These are phyloP conservation scores for Plectus sambesii DNA, from an alignment of 1,140 invertebrate species.

Conservation along the genomic window DNA sequence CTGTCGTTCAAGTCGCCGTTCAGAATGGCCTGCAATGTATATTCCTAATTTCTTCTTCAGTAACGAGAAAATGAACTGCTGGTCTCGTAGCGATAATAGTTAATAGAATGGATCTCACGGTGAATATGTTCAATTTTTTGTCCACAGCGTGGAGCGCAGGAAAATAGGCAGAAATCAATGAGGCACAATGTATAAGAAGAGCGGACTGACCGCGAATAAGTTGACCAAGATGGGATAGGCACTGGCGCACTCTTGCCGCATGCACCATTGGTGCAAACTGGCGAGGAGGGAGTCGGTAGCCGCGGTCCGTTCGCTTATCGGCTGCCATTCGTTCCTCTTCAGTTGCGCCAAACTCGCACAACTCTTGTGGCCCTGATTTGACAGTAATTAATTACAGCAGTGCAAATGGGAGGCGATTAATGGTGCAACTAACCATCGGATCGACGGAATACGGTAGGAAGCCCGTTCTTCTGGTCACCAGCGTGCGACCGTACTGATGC, in stretches of 20 bases:
- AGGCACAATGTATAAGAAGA: neutral
- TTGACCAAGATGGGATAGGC: neutral
- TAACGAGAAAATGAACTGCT: too few species aligned
- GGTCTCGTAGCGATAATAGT: too few species aligned
- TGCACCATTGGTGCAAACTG: neutral
- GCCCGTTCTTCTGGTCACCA: neutral
- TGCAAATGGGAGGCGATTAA: neutral
- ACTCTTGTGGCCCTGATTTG: neutral
- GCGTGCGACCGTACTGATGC: neutral
- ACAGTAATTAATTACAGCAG: neutral
- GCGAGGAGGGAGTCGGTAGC: neutral
- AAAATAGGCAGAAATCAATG: too few species aligned
- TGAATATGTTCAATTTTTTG: too few species aligned
- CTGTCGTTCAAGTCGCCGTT: too few species aligned
- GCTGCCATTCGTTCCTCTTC: neutral
- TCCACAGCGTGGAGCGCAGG: too few species aligned
- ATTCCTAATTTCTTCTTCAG: too few species aligned
- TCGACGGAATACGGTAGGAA: neutral
- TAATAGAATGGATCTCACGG: too few species aligned
- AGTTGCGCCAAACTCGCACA: neutral
- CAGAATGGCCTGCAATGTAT: too few species aligned
- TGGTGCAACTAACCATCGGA: slow-evolving; percentile 1
- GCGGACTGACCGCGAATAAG: neutral
- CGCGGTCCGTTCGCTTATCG: neutral
- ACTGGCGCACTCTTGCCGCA: neutral